Base-by-base conservation (phyloP, 2,888 invertebrate species). In the Caenorhabditis parvicauda region DNA sequence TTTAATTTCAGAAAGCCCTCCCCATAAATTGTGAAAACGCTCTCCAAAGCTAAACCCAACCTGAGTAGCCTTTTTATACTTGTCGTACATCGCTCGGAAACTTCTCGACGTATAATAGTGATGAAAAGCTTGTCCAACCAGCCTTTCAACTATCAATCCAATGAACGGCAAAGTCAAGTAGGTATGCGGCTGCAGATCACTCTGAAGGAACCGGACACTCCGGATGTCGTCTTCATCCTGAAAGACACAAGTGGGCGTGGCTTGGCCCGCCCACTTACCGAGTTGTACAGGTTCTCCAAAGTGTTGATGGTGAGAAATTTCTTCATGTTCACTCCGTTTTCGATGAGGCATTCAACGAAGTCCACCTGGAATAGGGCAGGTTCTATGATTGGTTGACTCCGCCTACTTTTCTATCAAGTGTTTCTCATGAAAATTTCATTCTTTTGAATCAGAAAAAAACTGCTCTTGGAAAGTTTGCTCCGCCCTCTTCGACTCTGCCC, bases 281-380 rank as follows among this genome's bases (percentile, higher is more conserved):
- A 90, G 84, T 94, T 95, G 82, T 96, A 98, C 42, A 98, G 86
- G 82, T 95, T 92, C 84, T 98, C 96, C 45, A 98, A 86, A 25
- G 94, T 87, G n/a, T 90, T 90, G 80, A 96, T 92, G 42, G 95
- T 92, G 56, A 98, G 87, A 84, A 96, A 98, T 82, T 92, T 92
- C 73, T 91, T 87, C 92, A 98, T 95, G 64, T 91, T 92, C n/a
- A 98, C 92, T n/a, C 98, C 98, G 82, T 98, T 95, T 83, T 98
- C 95, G 12, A 98, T 85, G 12, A 98, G 87, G 14, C 98, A 86
- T 82, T 94, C 92, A 14, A 98, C 95, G 85, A 98, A 98, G 84
- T 96, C 95, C 76, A 95, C 91, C 59, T 94, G 87, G 19, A 62
- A 53, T 28, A 19, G n/a, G n/a, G n/a, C n/a, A n/a, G n/a, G 12